A percentile compares a stretch with the other conserved stretches of the same genome.
Conservation (phyloP, 2,113 vertebrate genomes). For the Glaucidium brasilianum region DNA sequence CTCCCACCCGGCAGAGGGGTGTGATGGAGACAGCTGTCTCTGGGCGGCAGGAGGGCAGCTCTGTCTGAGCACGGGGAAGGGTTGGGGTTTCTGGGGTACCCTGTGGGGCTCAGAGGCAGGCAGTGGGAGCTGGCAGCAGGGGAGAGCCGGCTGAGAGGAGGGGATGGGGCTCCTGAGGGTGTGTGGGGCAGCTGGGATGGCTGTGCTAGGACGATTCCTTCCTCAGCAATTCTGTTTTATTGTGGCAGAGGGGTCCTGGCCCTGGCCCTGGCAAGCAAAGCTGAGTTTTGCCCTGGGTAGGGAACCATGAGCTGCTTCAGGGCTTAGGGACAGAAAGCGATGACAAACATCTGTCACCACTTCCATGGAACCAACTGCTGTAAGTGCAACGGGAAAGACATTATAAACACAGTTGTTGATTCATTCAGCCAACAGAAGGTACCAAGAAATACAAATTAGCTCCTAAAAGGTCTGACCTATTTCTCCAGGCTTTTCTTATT, state of each 20-base stretch:
- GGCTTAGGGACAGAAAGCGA: background rate
- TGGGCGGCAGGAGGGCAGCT: fast-evolving
- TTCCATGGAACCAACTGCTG: fast-evolving
- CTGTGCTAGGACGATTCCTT: background rate
- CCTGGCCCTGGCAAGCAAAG: background rate
- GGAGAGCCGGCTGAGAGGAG: background rate
- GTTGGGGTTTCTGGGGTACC: background rate
- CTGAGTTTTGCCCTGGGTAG: background rate
- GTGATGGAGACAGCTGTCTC: background rate
- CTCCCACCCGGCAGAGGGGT: fast-evolving
- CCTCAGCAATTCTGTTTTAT: background rate
- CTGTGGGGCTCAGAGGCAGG: fast-evolving
- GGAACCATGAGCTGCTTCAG: background rate
- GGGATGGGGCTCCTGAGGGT: background rate
- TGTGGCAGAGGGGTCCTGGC: background rate
- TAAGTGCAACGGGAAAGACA: background rate
- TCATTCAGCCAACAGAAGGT: background rate
- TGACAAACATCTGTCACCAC: background rate
- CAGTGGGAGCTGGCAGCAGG: background rate
- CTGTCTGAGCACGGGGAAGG: fast-evolving
- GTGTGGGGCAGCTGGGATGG: background rate
- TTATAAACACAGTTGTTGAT: background rate
- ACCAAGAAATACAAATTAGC: background rate
- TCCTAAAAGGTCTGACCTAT: constrained; percentile 7
- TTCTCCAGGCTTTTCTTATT: background rate